These are phyloP conservation scores for Coenonympha arcania DNA, from an alignment of 2,888 invertebrate genomes.

Conservation along the genomic window DNA sequence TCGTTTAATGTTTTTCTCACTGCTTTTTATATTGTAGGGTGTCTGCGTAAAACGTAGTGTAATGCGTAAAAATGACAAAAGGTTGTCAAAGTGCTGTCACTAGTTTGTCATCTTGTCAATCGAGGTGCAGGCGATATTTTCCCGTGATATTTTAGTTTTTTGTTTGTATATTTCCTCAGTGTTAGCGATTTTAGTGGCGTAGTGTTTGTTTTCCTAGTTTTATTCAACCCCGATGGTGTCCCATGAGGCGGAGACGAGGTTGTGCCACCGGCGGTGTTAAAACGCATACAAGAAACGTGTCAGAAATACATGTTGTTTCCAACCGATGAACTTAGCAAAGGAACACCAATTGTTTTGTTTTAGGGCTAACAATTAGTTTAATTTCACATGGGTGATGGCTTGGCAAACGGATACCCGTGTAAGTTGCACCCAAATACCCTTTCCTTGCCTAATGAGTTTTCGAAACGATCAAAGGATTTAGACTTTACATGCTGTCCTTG, in stretches of 20 bases:
- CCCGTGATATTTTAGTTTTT: conserved; percentile 65
- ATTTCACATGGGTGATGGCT: conserved; percentile 73
- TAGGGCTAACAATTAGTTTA: conserved; percentile 61
- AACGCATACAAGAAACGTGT: conserved; percentile 61
- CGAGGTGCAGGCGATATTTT: conserved; percentile 46
- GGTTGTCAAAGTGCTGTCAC: conserved; percentile 38
- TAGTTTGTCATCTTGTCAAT: conserved; percentile 38
- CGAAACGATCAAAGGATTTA: conserved; percentile 1
- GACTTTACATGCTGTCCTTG: conserved; percentile 48
- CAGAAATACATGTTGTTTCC: conserved; percentile 63
- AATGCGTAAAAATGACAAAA: conserved; percentile 48
- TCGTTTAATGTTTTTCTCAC: too few relatives aligned
- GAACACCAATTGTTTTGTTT: conserved; percentile 63
- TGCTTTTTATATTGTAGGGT: too few relatives aligned
- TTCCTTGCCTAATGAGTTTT: not conserved
- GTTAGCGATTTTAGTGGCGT: conserved; percentile 52
- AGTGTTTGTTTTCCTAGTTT: conserved; percentile 52
- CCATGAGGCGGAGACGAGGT: conserved; percentile 48
- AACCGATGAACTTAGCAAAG: conserved; percentile 57
- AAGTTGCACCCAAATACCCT: conserved; percentile 35
- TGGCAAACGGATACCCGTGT: conserved; percentile 73
- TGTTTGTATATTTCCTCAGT: conserved; percentile 61
- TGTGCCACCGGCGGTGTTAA: conserved; percentile 42
- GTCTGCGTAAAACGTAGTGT: conserved; percentile 42
- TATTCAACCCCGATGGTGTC: conserved; percentile 38